Evolutionary conservation across 2,888 invertebrate species (phyloP), one percentile per base, ranked within the genome.

Genomic region (Halictus ligatus): DNA sequence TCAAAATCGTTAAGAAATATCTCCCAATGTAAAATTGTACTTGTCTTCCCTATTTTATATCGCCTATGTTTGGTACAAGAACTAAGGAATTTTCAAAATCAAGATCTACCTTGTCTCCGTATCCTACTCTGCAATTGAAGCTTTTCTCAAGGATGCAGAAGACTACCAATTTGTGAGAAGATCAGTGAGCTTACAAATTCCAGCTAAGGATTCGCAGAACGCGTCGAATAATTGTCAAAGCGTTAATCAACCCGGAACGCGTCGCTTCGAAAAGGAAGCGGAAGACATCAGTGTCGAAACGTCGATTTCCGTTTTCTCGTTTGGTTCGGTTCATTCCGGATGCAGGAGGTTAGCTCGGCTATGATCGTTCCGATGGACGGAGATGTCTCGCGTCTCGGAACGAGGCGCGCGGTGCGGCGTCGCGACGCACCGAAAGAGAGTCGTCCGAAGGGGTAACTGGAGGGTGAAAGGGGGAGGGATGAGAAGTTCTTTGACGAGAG

Each of bases 401-500:
- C 25, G 60, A 54, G 13, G 25, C 58, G 58, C n/a, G 60, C 25
- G 25, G 13, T 13, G 25, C 13, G 60, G 29, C 60, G 29, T 35
- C 67, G 67, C 74, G 35, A 50, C 73, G 58, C 13, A 13, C 0
- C 13, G 60, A 60, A 60, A 25, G 60, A 25, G 25, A 60, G 60
- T 25, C 25, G 29, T 25, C 13, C 60, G 29, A 13, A 25, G 25
- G 13, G 60, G 13, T 12, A 25, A 25, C n/a, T n/a, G 25, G 60
- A 25, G 60, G 25, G 60, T 12, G 0, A n/a, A n/a, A 80, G 69
- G 69, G 54, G 25, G 78, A 29, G 71, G 46, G n/a, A 75, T 25
- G 40, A 40, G 21, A 35, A n/a, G 84, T 85, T 83, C 83, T 85
- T 80, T 81, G 87, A 87, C 75, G 77, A 75, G 75, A 72, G 87